Conservation (phyloP, 2,797 vertebrate genomes). For the Epinephelus coioides region DNA sequence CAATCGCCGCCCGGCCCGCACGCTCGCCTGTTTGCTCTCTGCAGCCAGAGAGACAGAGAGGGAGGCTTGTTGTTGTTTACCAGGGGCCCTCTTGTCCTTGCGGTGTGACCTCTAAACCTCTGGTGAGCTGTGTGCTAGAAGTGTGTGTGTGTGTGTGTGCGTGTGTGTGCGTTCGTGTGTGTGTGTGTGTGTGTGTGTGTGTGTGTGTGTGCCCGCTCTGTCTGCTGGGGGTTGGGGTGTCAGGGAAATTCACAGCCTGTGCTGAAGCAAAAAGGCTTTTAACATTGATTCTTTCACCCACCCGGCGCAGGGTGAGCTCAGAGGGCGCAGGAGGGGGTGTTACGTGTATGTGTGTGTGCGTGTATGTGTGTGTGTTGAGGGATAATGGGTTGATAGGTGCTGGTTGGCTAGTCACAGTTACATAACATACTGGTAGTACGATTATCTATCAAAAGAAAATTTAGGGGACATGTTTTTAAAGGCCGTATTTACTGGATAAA, state of each 20-base stretch:
- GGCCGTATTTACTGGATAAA: neutral
- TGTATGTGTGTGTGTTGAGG: slow-evolving; percentile 21
- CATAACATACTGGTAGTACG: slow-evolving; percentile 51
- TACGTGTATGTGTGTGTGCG: slow-evolving; percentile 35
- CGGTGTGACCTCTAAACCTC: slow-evolving; percentile 82
- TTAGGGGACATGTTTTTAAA: neutral
- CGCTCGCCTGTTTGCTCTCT: slow-evolving; percentile 36
- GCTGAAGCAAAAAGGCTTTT: slow-evolving; percentile 86
- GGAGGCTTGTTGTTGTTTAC: slow-evolving; percentile 75
- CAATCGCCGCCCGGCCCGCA: slow-evolving; percentile 49
- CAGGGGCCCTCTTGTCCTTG: slow-evolving; percentile 78
- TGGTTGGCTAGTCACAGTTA: slow-evolving; percentile 52
- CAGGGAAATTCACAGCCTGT: slow-evolving; percentile 77
- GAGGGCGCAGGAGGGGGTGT: slow-evolving; percentile 34
- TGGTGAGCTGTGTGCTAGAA: slow-evolving; percentile 48
- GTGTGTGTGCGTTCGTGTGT: slow-evolving; percentile 20
- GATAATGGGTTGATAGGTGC: slow-evolving; percentile 55
- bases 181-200: too few relatives aligned
- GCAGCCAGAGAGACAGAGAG: slow-evolving; percentile 15
- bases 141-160: slow-evolving; percentile 35
- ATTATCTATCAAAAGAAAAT: slow-evolving; percentile 51
- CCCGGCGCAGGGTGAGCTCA: slow-evolving; percentile 49
- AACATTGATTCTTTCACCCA: slow-evolving; percentile 86
- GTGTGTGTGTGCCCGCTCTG: slow-evolving; percentile 17
- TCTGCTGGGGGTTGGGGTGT: slow-evolving; percentile 70